Base-by-base conservation (phyloP, 2,113 vertebrate species). In the Lutjanus erythropterus region DNA sequence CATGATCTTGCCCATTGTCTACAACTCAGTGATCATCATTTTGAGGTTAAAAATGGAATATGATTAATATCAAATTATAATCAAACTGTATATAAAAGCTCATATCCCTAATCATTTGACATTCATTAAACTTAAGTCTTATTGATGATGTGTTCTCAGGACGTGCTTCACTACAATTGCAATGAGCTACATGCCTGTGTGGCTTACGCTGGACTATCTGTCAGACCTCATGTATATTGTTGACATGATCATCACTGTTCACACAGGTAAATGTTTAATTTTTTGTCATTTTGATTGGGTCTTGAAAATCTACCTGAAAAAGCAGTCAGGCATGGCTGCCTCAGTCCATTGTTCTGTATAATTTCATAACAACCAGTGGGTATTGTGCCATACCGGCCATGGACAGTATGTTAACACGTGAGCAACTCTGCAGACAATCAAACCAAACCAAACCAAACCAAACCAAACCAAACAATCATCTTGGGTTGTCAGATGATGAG, bases 1-100 rank as follows among this genome's bases (percentile, higher is more conserved):
- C 1, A 97, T 97, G 96, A 93, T 91, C 53, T 79, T 95, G 10
- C 97, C 97, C 31, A 71, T 98, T 41, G 87, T 97, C 75, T 99
- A 98, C 93, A 98, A 98, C 91, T 96, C 95, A 93, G 94, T 97
- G 25, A 89, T 97, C 78, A 88, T 97, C 37, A 94, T 99, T 84
- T 94, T 96, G 92, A 97, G 97, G 98, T 99, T 2, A 64, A 29
- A 31, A n/a, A 39, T 52, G 6, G 9, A 23, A 27, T n/a, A 19
- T 39, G 29, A 47, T 0, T 6, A 25, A 27, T 35, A 58, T 44
- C 14, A 78, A 11, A 62, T 16, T 35, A 3, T 23, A 37, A 47
- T 18, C 1, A 46, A n/a, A n/a, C n/a, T n/a, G n/a, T 37, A 18
- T 10, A 37, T 78, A 5, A 3, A 0, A 37, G 0, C 0, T 29